Percentiles rank a stretch among this genome's conserved stretches.
Conservation (phyloP, 2,888 invertebrate genomes). For the Leucophenga montana region DNA sequence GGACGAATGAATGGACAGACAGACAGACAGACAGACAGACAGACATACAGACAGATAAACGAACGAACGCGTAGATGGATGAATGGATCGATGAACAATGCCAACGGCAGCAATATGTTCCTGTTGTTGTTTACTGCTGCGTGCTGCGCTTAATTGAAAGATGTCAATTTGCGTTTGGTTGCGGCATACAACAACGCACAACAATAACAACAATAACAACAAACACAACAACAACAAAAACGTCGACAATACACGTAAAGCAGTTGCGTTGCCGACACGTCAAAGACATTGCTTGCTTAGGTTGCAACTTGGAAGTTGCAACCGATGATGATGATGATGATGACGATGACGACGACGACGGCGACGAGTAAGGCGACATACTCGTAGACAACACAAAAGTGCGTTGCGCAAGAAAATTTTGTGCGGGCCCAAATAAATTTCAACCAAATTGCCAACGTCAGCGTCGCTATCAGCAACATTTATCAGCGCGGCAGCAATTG, state of each 20-base stretch:
- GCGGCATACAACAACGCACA: conserved; percentile 18
- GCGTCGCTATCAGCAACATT: conserved; percentile 62
- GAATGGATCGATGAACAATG: conserved; percentile 24
- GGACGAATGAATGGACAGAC: conserved; percentile 12
- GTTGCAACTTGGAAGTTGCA: too few species aligned
- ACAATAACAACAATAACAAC: background rate
- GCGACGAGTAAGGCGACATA: conserved; percentile 28
- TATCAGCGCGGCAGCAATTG: conserved; percentile 50
- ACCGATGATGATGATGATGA: too few species aligned
- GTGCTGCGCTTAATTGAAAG: conserved; percentile 51
- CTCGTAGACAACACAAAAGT: conserved; percentile 39
- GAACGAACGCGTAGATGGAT: conserved; percentile 28
- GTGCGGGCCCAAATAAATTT: conserved; percentile 58
- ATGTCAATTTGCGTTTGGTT: conserved; percentile 50
- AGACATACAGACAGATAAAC: conserved; percentile 51
- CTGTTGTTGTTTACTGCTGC: conserved; percentile 13
- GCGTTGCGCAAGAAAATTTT: conserved; percentile 24
- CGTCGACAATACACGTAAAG: background rate
- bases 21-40: conserved; percentile 24
- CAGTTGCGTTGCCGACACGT: too few species aligned
- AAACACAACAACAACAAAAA: conserved; percentile 18
- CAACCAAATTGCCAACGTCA: conserved; percentile 65
- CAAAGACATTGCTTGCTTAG: background rate
- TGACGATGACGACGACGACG: conserved; percentile 18
- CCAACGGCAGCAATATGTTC: conserved; percentile 12